A percentile compares a stretch with the other conserved stretches of the same genome.
Evolutionary conservation across 2,888 invertebrate genomes (phyloP).

Genomic region (Sinodicranocentrus sp.): DNA sequence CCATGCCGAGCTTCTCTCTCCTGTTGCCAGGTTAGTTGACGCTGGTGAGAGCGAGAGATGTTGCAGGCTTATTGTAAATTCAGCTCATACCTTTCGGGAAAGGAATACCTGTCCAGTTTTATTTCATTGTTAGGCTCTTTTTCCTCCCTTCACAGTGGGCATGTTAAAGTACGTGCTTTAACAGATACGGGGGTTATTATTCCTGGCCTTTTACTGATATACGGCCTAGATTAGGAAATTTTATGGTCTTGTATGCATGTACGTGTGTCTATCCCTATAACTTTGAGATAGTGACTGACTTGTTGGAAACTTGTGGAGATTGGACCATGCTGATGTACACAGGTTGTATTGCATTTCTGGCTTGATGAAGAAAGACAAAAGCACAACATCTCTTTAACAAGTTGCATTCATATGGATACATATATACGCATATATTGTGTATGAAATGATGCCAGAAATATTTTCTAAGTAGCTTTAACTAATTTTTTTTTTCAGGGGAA

Average conservation of each 20-base stretch:
- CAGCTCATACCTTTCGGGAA: neutral
- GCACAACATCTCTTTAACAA: no score
- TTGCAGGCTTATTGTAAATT: slow-evolving; percentile 15
- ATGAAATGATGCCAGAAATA: neutral
- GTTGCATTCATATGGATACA: no score
- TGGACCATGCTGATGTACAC: no score
- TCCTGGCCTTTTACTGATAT: slow-evolving; percentile 48
- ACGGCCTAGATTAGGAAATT: slow-evolving; percentile 27
- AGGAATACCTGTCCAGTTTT: slow-evolving; percentile 28
- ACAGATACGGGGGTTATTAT: slow-evolving; percentile 28
- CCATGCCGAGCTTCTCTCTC: neutral
- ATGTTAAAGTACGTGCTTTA: slow-evolving; percentile 55
- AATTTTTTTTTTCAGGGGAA: slow-evolving; percentile 26
- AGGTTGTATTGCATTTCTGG: no score
- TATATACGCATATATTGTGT: neutral
- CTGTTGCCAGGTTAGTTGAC: slow-evolving; percentile 49
- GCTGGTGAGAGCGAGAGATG: slow-evolving; percentile 5
- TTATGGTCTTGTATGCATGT: no score
- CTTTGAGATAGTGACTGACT: no score
- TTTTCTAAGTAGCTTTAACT: slow-evolving; percentile 10
- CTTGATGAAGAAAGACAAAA: no score
- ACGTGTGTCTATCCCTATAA: no score
- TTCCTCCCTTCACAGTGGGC: neutral
- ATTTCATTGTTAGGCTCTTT: no score
- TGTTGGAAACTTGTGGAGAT: no score